phyloP scores from a whole-genome alignment of 1,140 invertebrate species.

The Pissodes strobi region DNA sequence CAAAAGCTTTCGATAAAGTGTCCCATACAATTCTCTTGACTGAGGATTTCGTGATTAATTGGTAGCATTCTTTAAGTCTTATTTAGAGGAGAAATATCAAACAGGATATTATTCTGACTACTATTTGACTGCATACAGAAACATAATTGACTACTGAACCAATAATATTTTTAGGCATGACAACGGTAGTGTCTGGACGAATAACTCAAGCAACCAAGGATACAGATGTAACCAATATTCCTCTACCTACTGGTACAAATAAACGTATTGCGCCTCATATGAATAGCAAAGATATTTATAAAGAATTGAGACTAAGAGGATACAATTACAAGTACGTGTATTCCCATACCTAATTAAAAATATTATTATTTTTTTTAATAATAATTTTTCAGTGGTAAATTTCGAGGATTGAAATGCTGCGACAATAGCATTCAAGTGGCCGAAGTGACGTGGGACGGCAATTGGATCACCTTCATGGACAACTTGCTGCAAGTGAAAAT shows the following conservation, averaged over 20 bases:
- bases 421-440: slow-evolving; percentile 16
- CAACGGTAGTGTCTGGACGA: slow-evolving; percentile 75
- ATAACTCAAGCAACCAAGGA: background rate
- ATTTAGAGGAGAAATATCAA: no score
- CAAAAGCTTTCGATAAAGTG: no score
- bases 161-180: slow-evolving; percentile 56
- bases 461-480: slow-evolving; percentile 93
- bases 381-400: slow-evolving; percentile 19
- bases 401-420: slow-evolving; percentile 1
- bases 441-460: slow-evolving; percentile 69
- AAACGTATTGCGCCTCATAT: slow-evolving; percentile 2
- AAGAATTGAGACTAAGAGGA: slow-evolving; percentile 86
- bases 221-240: background rate
- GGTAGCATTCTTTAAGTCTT: no score
- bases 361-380: no score
- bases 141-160: no score
- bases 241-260: background rate
- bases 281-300: slow-evolving; percentile 81
- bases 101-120: no score
- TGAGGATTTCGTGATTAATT: no score
- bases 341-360: no score
- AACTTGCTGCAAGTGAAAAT: slow-evolving; percentile 89
- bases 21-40: no score
- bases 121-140: no score
- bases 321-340: slow-evolving; percentile 80